Percentiles rank a stretch among this genome's conserved stretches.
These are phyloP conservation scores for Galerucella nymphaeae DNA, from an alignment of 2,888 invertebrate species.

Conservation along the genomic window DNA sequence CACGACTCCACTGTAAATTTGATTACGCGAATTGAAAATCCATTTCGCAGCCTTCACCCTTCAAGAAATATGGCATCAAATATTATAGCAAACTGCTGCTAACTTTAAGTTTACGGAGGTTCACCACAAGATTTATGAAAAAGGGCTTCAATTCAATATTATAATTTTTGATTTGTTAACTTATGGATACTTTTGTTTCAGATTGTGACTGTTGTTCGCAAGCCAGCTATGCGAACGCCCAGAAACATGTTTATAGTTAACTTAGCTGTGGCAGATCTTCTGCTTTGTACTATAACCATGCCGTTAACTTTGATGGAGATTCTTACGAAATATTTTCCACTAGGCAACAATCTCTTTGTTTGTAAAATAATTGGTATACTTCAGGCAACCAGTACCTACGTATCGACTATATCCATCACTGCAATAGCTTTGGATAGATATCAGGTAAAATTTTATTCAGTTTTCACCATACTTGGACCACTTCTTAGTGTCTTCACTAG, in stretches of 20 bases:
- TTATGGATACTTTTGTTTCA: slow-evolving; percentile 42
- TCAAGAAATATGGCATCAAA: too few relatives aligned
- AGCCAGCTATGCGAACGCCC: slow-evolving; percentile 90
- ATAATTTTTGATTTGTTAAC: too few relatives aligned
- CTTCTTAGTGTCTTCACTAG: too few relatives aligned
- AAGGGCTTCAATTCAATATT: neutral
- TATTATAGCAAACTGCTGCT: too few relatives aligned
- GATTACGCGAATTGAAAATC: too few relatives aligned
- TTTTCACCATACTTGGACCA: too few relatives aligned
- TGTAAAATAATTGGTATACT: slow-evolving; percentile 90
- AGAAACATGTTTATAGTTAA: slow-evolving; percentile 95
- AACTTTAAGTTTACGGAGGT: too few relatives aligned
- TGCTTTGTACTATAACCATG: slow-evolving; percentile 90
- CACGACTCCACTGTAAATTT: too few relatives aligned
- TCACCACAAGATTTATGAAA: too few relatives aligned
- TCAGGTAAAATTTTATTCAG: too few relatives aligned
- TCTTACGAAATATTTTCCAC: slow-evolving; percentile 86
- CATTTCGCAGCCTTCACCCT: too few relatives aligned
- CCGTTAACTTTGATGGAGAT: slow-evolving; percentile 90
- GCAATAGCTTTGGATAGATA: slow-evolving; percentile 89
- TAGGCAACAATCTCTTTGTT: slow-evolving; percentile 80
- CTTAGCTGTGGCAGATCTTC: slow-evolving; percentile 85
- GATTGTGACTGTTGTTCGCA: slow-evolving; percentile 77
- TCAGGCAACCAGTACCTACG: slow-evolving; percentile 91
- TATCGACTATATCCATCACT: slow-evolving; percentile 93